Conservation (phyloP, 2,797 vertebrate genomes). For the Tapirus indicus region DNA sequence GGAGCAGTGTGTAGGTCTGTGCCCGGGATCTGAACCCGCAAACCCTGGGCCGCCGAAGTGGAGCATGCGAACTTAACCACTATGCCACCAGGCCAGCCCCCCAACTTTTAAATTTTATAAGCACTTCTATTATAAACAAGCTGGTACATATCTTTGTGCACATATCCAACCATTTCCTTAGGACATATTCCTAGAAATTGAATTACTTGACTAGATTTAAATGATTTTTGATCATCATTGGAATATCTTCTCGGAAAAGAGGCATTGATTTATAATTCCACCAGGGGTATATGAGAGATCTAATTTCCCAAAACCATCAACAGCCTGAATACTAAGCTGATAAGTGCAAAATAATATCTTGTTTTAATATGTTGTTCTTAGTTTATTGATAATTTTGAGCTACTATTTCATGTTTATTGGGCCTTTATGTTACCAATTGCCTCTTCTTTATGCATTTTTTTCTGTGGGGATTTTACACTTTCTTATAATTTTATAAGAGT, state of each 20-base stretch:
- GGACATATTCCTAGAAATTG: slow-evolving; percentile 24
- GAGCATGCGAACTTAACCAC: no score
- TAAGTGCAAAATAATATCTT: slow-evolving; percentile 34
- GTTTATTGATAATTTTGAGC: not conserved
- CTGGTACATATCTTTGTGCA: not conserved
- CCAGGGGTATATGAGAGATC: not conserved
- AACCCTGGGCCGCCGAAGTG: no score
- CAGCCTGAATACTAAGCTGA: slow-evolving; percentile 10
- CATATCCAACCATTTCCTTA: not conserved
- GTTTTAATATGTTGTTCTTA: slow-evolving; percentile 43
- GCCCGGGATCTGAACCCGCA: no score
- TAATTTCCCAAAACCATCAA: slow-evolving; percentile 31
- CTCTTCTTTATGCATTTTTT: slow-evolving; percentile 29
- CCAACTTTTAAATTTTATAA: not conserved
- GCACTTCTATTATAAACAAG: not conserved
- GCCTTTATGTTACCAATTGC: not conserved
- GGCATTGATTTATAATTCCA: slow-evolving; percentile 42
- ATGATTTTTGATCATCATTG: slow-evolving; percentile 20
- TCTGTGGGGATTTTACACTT: not conserved
- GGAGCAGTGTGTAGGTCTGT: no score
- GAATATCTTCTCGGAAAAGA: not conserved
- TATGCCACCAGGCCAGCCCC: no score
- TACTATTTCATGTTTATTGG: slow-evolving; percentile 13
- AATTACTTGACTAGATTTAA: slow-evolving; percentile 15
- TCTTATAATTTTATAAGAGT: slow-evolving; percentile 9